Conservation (phyloP, 2,113 vertebrate genomes). For the Dromas ardeola region DNA sequence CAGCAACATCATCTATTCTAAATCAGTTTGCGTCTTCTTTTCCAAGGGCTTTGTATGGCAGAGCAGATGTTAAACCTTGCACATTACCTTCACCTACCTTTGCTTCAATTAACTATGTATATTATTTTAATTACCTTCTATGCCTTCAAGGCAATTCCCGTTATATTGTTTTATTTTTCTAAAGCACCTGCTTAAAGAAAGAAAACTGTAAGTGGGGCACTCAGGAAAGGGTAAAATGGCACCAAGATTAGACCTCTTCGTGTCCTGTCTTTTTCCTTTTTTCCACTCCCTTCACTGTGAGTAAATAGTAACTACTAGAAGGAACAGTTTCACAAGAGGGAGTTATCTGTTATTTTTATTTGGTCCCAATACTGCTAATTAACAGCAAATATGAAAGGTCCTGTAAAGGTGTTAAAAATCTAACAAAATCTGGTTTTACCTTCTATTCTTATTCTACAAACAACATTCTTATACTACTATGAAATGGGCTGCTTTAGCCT, state of each 20-base stretch:
- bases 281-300: neutral
- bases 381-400: constrained; percentile 21
- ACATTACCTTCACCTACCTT: neutral
- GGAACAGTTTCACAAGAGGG: neutral
- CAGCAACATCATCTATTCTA: neutral
- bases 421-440: neutral
- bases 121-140: constrained; percentile 38
- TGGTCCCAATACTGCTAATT: constrained; percentile 48
- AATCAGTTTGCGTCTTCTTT: constrained; percentile 1
- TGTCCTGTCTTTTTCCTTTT: neutral
- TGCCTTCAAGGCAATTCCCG: neutral
- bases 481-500: constrained; percentile 17
- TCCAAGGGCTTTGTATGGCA: neutral
- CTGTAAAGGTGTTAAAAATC: neutral
- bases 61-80: constrained; percentile 18
- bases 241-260: neutral
- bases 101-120: neutral
- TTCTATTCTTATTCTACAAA: neutral
- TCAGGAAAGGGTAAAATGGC: neutral
- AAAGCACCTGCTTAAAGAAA: constrained; percentile 4
- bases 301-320: constrained; percentile 16
- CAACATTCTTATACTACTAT: neutral
- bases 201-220: neutral
- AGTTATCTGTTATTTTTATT: constrained; percentile 28
- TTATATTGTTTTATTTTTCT: neutral